phyloP scores from a whole-genome alignment of 1,140 invertebrate species.

The Drosophila asahinai region DNA sequence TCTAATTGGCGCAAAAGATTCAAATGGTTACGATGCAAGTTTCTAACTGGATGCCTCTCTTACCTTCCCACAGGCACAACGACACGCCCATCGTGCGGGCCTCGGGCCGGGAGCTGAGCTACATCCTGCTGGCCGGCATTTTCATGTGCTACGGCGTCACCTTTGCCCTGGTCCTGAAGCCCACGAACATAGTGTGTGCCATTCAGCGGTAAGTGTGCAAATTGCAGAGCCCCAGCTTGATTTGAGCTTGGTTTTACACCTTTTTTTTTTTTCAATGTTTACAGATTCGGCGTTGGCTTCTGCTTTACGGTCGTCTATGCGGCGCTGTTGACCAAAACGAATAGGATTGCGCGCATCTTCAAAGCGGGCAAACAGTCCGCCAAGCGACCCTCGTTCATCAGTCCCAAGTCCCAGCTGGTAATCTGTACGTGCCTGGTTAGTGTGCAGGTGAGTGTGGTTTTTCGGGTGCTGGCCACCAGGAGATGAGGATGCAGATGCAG shows the following conservation, averaged over 20 bases:
- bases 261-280: not conserved
- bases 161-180: slow-evolving; percentile 92
- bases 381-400: slow-evolving; percentile 95
- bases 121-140: slow-evolving; percentile 94
- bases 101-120: slow-evolving; percentile 94
- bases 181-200: slow-evolving; percentile 91
- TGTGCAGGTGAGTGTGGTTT: slow-evolving; percentile 88
- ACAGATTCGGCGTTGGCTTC: slow-evolving; percentile 93
- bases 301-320: slow-evolving; percentile 97
- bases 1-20: slow-evolving; percentile 25
- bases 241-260: not conserved
- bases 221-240: slow-evolving; percentile 1
- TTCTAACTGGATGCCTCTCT: slow-evolving; percentile 6
- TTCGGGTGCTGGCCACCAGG: not conserved
- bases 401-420: slow-evolving; percentile 95
- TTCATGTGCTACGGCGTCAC: slow-evolving; percentile 95
- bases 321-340: slow-evolving; percentile 96
- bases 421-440: slow-evolving; percentile 94
- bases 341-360: slow-evolving; percentile 96
- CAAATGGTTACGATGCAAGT: slow-evolving; percentile 9
- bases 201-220: slow-evolving; percentile 89
- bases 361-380: slow-evolving; percentile 94
- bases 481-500: not conserved
- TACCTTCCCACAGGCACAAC: slow-evolving; percentile 87
- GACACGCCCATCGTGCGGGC: slow-evolving; percentile 96